Base-by-base conservation (phyloP, 2,113 vertebrate genomes). In the Dendrocopos noguchii region DNA sequence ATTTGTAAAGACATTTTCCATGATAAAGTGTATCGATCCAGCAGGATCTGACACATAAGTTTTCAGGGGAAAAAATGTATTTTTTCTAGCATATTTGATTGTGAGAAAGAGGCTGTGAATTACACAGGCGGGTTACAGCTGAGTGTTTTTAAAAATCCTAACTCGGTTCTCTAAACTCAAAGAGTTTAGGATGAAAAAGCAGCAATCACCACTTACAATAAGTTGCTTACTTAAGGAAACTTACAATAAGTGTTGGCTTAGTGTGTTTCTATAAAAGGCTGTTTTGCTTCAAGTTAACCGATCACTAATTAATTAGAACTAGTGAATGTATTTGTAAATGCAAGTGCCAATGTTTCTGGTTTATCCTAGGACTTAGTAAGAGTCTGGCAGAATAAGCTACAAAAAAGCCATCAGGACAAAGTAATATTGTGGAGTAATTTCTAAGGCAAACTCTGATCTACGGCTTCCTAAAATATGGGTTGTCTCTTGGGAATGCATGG, bases 241-340 rank as follows among this genome's bases (percentile, higher is more conserved):
- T 82, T 57, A 47, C 5, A 47, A 6, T 33, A 66, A 68, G 42
- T 8, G 39, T 50, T 74, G 52, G 29, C 46, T 76, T 56, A 71
- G 22, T 28, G 33, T 25, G 18, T 57, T 81, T 83, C 68, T 74
- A 2, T 34, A 39, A 52, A 2, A 47, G 47, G 29, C 18, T 77
- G 71, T 91, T 94, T 86, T 92, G 57, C 29, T 84, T 87, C 0
- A 2, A 84, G 82, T 96, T 91, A 94, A 92, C 53, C 83, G 29
- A 44, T 94, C 59, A 94, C 71, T 72, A 83, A 82, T 91, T 94
- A 92, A 92, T 72, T 28, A 29, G 28, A 89, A 89, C 47, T 67
- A 44, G 57, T 17, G 72, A 89, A 16, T n/a, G 15, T 16, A 60
- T 92, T 47, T 61, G 60, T 68, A 75, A 91, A 71, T 36, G 70